Evolutionary conservation across 2,888 invertebrate species (phyloP), one percentile per base, ranked within the genome.

Genomic region (Desoria tigrina): DNA sequence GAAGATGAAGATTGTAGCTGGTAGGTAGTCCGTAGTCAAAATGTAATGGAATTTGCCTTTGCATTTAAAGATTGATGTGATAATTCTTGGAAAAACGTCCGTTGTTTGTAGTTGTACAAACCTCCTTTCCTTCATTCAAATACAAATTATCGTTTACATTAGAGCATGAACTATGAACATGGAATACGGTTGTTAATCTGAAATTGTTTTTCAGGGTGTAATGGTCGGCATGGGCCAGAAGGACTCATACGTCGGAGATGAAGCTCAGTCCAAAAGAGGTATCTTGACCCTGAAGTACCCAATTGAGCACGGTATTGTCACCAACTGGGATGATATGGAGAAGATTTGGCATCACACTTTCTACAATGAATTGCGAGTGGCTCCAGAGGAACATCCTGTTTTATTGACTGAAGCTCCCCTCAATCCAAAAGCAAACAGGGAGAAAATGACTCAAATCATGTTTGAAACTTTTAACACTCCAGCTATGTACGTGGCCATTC

Each of bases 141-240:
- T n/a, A n/a, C n/a, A n/a, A n/a, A n/a, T n/a, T n/a, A n/a, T n/a
- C n/a, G n/a, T n/a, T n/a, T n/a, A n/a, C n/a, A n/a, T n/a, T n/a
- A n/a, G n/a, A n/a, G n/a, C n/a, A n/a, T n/a, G n/a, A n/a, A n/a
- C n/a, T n/a, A n/a, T n/a, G n/a, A n/a, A n/a, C n/a, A n/a, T n/a
- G n/a, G n/a, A n/a, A n/a, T n/a, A n/a, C n/a, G n/a, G n/a, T n/a
- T n/a, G n/a, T n/a, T n/a, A n/a, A n/a, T n/a, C n/a, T n/a, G n/a
- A n/a, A n/a, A n/a, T n/a, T 11, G 32, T 32, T 32, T 61, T 58
- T 27, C 79, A 81, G 78, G 82, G 82, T 78, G 82, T 83, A 71
- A 95, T 94, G 95, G 94, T 95, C 79, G 95, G 94, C 81, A 95
- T 95, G 94, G 94, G 94, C 78, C 94, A 95, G 84, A 95, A 95